A percentile compares a stretch with the other conserved stretches of the same genome.
These are phyloP conservation scores for Endotricha flammealis DNA, from an alignment of 2,888 invertebrate genomes.

Conservation along the genomic window DNA sequence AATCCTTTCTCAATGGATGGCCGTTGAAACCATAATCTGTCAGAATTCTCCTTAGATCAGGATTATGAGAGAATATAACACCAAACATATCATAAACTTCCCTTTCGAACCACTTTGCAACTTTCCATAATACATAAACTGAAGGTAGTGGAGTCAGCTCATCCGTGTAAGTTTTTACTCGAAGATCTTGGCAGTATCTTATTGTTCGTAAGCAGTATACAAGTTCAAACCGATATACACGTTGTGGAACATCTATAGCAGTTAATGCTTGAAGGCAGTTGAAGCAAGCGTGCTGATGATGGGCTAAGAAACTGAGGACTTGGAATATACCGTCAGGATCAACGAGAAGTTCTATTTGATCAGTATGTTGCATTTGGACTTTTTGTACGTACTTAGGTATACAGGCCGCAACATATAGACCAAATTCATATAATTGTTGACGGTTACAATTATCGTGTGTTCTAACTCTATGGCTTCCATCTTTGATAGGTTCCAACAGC, in stretches of 20 bases:
- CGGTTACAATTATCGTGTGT: conserved; percentile 50
- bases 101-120: conserved; percentile 48
- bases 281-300: conserved; percentile 63
- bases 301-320: conserved; percentile 50
- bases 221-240: conserved; percentile 58
- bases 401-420: conserved; percentile 61
- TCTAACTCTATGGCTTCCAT: conserved; percentile 39
- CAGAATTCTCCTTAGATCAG: conserved; percentile 59
- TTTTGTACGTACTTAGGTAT: conserved; percentile 65
- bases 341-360: conserved; percentile 56
- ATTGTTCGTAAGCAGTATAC: conserved; percentile 49
- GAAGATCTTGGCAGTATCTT: conserved; percentile 41
- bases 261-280: conserved; percentile 45
- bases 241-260: conserved; percentile 60
- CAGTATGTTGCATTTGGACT: conserved; percentile 57
- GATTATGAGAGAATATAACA: conserved; percentile 59
- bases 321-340: conserved; percentile 55
- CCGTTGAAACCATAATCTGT: conserved; percentile 68
- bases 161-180: conserved; percentile 63
- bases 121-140: conserved; percentile 41
- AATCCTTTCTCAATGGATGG: conserved; percentile 67
- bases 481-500: conserved; percentile 42
- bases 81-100: conserved; percentile 69
- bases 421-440: conserved; percentile 59
- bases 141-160: conserved; percentile 62